Evolutionary conservation across 2,113 vertebrate species (phyloP).

Genomic region (Pseudorhombus dupliciocellatus): DNA sequence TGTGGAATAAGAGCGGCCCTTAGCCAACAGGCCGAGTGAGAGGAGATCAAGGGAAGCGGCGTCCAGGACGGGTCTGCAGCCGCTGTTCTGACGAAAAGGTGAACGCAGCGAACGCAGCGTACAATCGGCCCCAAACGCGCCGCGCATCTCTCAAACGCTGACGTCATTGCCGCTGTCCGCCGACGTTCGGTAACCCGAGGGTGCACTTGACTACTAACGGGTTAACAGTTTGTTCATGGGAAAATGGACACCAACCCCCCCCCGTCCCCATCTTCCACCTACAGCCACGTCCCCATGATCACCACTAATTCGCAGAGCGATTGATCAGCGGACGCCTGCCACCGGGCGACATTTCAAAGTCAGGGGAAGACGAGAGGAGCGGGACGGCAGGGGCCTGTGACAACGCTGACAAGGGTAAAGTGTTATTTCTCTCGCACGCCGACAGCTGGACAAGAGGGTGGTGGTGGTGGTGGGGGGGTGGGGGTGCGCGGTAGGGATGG

Average conservation of each 20-base stretch:
- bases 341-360: constrained; percentile 40
- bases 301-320: constrained; percentile 29
- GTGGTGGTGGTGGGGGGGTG: constrained; percentile 10
- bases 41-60: constrained; percentile 19
- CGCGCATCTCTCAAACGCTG: neutral
- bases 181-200: neutral
- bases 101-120: too few species aligned
- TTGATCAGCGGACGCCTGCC: constrained; percentile 50
- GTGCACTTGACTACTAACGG: neutral
- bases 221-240: neutral
- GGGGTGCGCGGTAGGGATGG: constrained; percentile 21
- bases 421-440: constrained; percentile 91
- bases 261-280: neutral
- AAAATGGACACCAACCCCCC: neutral
- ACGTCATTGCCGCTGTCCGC: neutral
- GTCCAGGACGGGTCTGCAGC: constrained; percentile 18
- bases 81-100: neutral
- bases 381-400: constrained; percentile 85
- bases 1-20: constrained; percentile 44
- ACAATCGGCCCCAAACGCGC: neutral
- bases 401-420: constrained; percentile 99
- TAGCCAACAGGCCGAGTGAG: constrained; percentile 28
- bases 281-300: constrained; percentile 22
- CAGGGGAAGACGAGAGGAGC: constrained; percentile 56
- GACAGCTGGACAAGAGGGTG: constrained; percentile 85